These are phyloP conservation scores for Rana temporaria DNA, from an alignment of 2,113 vertebrate genomes.

Conservation along the genomic window DNA sequence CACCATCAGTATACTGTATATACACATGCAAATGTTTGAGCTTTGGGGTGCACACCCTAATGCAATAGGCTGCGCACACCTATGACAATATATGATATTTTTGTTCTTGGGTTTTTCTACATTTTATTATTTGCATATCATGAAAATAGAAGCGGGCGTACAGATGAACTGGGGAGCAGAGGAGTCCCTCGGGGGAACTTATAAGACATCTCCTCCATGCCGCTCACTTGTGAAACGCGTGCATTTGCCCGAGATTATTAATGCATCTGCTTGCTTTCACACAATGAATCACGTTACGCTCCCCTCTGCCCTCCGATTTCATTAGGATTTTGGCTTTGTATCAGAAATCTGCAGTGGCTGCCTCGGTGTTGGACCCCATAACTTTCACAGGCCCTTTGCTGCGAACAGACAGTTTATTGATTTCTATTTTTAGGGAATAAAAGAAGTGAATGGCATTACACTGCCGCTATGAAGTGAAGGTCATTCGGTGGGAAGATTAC, in stretches of 20 bases:
- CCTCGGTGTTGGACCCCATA: conserved; percentile 62
- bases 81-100: too few species aligned
- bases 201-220: conserved; percentile 50
- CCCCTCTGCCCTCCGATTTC: conserved; percentile 73
- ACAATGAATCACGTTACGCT: conserved; percentile 74
- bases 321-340: conserved; percentile 79
- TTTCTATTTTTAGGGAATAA: conserved; percentile 55
- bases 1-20: too few species aligned
- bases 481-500: conserved; percentile 31
- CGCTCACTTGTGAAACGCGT: conserved; percentile 65
- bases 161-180: neutral
- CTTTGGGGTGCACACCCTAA: too few species aligned
- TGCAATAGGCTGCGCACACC: too few species aligned
- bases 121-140: too few species aligned
- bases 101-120: too few species aligned
- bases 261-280: conserved; percentile 72
- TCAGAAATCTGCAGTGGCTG: conserved; percentile 71
- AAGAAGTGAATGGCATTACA: conserved; percentile 49
- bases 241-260: conserved; percentile 72
- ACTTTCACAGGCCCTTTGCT: conserved; percentile 61
- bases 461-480: conserved; percentile 25
- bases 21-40: too few species aligned
- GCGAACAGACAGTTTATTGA: conserved; percentile 50
- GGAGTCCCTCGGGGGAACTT: neutral
- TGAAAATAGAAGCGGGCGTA: too few species aligned